Base-by-base conservation (phyloP, 2,113 vertebrate genomes). In the Hassar affinis region DNA sequence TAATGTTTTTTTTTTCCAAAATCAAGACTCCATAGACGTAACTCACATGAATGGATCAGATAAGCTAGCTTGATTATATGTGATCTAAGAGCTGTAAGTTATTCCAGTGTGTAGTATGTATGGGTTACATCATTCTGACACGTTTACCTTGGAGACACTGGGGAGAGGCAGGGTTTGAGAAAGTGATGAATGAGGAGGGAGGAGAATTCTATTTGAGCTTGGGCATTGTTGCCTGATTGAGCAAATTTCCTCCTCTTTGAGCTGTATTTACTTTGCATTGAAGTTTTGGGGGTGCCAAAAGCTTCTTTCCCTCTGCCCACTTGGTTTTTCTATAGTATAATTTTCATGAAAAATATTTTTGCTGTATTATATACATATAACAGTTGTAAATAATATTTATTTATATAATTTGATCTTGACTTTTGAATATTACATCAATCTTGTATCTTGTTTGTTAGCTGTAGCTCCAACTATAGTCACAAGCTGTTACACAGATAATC, bases 51-150 rank as follows among this genome's bases (percentile, higher is more conserved):
- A 45, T 42, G 68, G 38, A 71, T 47, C 11, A 25, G n/a, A 74
- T 74, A 51, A 52, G 27, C n/a, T 9, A 9, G 2, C 6, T 35
- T 77, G 17, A 3, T 76, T 76, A 6, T 35, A 52, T 52, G 20
- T 33, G 9, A 49, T 27, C 25, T 69, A 45, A 20, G 27, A 52
- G 3, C n/a, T 52, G 15, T 20, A 75, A 20, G 72, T 20, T 35
- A 3, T 56, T 38, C 54, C 10, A 38, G 18, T 77, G 11, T 76
- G 10, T 35, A 77, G 18, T 25, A 25, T 56, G 51, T 77, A 38
- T 77, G 74, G 30, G 11, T 77, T 56, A 38, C 74, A 56, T 77
- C 51, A 77, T 56, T 77, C 51, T 56, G 74, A 77, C 74, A 77
- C 25, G 74, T 77, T 77, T 77, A 77, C 51, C 74, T 56, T 77